phyloP scores from a whole-genome alignment of 2,797 vertebrate genomes.

The Argentina silus region DNA sequence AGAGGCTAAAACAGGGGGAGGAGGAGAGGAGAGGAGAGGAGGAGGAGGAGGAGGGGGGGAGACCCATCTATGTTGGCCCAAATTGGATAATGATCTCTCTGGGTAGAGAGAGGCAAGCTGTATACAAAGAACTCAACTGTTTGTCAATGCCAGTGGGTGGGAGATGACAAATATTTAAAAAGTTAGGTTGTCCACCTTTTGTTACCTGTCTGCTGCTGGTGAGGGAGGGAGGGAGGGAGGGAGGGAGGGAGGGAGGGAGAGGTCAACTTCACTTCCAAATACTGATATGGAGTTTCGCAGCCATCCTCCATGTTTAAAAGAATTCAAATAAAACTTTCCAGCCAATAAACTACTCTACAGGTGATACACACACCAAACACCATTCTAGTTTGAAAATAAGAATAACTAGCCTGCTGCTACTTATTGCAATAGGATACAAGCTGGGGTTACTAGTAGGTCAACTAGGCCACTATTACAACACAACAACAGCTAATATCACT shows the following conservation, averaged over 20 bases:
- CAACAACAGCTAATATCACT: slow-evolving; percentile 16
- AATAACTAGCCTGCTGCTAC: too few relatives aligned
- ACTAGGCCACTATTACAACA: background rate
- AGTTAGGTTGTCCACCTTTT: slow-evolving; percentile 24
- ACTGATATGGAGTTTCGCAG: background rate
- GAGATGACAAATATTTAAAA: slow-evolving; percentile 40
- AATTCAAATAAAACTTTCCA: too few relatives aligned
- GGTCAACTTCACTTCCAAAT: background rate
- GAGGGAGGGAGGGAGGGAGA: background rate
- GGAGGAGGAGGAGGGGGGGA: slow-evolving; percentile 32
- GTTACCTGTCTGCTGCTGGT: background rate
- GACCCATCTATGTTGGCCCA: slow-evolving; percentile 53
- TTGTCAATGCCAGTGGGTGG: slow-evolving; percentile 42
- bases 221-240: background rate
- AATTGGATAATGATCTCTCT: slow-evolving; percentile 70
- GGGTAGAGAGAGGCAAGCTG: slow-evolving; percentile 51
- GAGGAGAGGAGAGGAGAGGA: slow-evolving; percentile 15
- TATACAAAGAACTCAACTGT: slow-evolving; percentile 58
- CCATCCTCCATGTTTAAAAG: background rate
- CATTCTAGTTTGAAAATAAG: too few relatives aligned
- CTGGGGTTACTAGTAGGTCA: too few relatives aligned
- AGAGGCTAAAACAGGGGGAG: slow-evolving; percentile 40
- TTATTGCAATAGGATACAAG: too few relatives aligned
- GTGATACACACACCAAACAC: too few relatives aligned
- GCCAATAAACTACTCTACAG: too few relatives aligned